Evolutionary conservation across 2,113 vertebrate species (phyloP), one percentile per base, ranked within the genome.

Genomic region (Perccottus glenii): DNA sequence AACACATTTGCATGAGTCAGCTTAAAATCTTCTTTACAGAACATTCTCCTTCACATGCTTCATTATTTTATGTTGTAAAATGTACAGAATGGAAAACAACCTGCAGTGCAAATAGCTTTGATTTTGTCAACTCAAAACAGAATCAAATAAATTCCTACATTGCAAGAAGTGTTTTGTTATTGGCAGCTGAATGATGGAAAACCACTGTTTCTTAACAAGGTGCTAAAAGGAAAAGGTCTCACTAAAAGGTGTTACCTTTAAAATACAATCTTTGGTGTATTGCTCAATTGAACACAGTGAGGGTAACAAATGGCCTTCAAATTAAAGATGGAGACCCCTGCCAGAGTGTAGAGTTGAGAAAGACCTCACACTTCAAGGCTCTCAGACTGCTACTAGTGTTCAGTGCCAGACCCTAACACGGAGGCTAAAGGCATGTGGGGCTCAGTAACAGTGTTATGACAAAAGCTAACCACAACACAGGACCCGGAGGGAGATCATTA

Each of bases 401-500:
- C 50, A 11, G 65, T 43, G 77, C 62, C 77, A 87, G 61, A 52
- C 77, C 70, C 73, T 73, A 67, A 75, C 40, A 67, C 67, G 69
- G 49, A 72, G 48, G 19, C 43, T 60, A 79, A 69, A 74, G 27
- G 66, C 66, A 64, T 71, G 52, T 56, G 60, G 36, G 64, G 60
- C 57, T 69, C 62, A 42, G 36, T 49, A 72, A 50, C 50, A 73
- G 73, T 40, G 58, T 27, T 11, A 5, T 42, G 50, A 84, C 73
- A 60, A 74, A 73, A 50, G 19, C 6, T 27, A 80, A 70, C 60
- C 52, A 67, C 50, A 66, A 15, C 56, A 4, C 27, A 46, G 19
- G 9, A 61, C 11, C 47, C 78, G 70, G 50, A 78, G 48, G 1
- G 14, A 33, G 38, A 58, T 16, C 40, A 43, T 55, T 38, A 55